These are phyloP conservation scores for Nephotettix cincticeps DNA, from an alignment of 1,140 invertebrate species.

Conservation along the genomic window DNA sequence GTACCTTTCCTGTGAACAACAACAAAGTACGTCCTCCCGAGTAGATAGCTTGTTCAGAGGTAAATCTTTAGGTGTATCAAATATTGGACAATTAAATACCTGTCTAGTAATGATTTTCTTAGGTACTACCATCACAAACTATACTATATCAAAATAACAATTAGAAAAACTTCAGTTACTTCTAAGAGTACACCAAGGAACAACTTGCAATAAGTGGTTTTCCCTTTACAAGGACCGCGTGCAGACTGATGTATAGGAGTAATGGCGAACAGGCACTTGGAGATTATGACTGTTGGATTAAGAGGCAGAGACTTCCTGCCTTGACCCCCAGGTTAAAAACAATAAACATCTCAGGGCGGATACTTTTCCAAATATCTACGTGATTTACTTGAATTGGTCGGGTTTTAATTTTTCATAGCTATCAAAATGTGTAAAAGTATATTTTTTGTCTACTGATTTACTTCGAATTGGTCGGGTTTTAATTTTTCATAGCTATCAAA, in stretches of 20 bases:
- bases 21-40: background rate
- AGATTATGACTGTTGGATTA: background rate
- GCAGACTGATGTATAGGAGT: too few species aligned
- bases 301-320: too few species aligned
- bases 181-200: background rate
- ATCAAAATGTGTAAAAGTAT: too few species aligned
- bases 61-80: constrained; percentile 6
- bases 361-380: background rate
- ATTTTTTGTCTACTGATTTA: too few species aligned
- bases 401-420: too few species aligned
- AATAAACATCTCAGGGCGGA: background rate
- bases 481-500: background rate
- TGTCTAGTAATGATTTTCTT: constrained; percentile 21
- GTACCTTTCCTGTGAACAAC: constrained; percentile 9
- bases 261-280: background rate
- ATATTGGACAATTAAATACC: constrained; percentile 14
- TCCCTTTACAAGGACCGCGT: too few species aligned
- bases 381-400: too few species aligned
- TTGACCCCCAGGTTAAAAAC: background rate
- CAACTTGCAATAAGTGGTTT: background rate
- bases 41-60: constrained; percentile 11
- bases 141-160: background rate
- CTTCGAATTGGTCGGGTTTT: background rate
- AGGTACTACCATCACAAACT: too few species aligned
- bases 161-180: too few species aligned